Evolutionary conservation across 2,888 invertebrate genomes (phyloP), one percentile per base, ranked within the genome.

Genomic region (Plusia festucae): DNA sequence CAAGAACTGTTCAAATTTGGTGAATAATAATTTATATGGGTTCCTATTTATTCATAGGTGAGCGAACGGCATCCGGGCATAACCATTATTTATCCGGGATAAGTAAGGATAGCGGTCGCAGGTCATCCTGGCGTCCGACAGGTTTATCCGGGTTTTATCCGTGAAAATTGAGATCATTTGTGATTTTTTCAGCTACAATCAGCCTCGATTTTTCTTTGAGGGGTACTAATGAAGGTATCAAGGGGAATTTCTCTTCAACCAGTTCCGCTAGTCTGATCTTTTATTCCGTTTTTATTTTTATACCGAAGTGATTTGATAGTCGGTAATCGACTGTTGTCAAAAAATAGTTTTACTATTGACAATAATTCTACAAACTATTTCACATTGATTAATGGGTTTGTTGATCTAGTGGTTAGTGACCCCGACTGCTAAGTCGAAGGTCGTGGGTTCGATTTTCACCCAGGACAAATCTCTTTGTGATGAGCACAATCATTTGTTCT

Each of bases 61-160:
- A 66, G 62, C 56, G 63, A 57, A 65, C 60, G 64, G 59, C 49
- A 68, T 67, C 72, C 67, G 65, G 53, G 64, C 53, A 56, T 65
- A 56, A 55, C 78, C 81, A 82, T 83, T 74, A 82, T 82, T 82
- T 78, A 83, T 76, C 74, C 62, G 44, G 78, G 75, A 79, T 81
- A 73, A 75, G 71, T 67, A 67, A 69, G 73, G 68, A 68, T 55
- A 58, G 53, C 60, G 81, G 73, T 76, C 73, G 32, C 60, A 72
- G 79, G 76, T 85, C 78, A 80, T 72, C 51, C 71, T 49, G 55
- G 60, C 64, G 60, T 63, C 32, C 20, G 78, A 78, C 75, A 75
- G 67, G 61, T 74, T 74, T 74, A 76, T 76, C 68, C 73, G 16
- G 66, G 70, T 60, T 76, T 73, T 54, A 54, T 53, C 32, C 30